phyloP scores from a whole-genome alignment of 2,888 invertebrate species.

The Eucriotettix oculatus region DNA sequence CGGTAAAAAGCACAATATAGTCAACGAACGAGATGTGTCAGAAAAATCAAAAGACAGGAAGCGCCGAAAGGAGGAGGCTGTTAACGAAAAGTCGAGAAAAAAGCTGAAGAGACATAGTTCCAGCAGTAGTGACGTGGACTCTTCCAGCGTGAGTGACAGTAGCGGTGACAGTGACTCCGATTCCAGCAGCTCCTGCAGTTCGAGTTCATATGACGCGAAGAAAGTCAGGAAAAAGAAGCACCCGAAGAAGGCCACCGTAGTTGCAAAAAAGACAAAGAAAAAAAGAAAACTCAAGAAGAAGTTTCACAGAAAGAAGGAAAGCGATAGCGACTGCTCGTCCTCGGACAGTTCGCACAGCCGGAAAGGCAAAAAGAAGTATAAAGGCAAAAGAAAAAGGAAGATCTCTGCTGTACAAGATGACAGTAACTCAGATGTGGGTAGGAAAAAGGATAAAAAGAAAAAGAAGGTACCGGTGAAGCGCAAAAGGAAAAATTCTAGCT shows the following conservation, averaged over 20 bases:
- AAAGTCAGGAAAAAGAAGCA: neutral
- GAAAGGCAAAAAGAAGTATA: too few species aligned
- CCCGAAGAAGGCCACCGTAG: neutral
- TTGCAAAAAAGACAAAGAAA: conserved; percentile 2
- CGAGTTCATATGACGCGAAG: neutral
- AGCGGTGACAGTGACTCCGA: conserved; percentile 9
- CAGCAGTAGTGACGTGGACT: conserved; percentile 9
- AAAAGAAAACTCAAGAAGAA: neutral
- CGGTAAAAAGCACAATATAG: conserved; percentile 8
- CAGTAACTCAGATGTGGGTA: too few species aligned
- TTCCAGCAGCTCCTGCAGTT: conserved; percentile 10
- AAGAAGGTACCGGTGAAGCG: too few species aligned
- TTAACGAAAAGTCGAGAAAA: conserved; percentile 17
- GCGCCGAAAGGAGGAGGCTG: conserved; percentile 11
- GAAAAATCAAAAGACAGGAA: conserved; percentile 2
- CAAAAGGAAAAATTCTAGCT: too few species aligned
- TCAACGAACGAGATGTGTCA: conserved; percentile 6
- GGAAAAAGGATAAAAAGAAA: too few species aligned
- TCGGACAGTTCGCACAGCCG: too few species aligned
- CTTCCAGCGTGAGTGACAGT: conserved; percentile 12
- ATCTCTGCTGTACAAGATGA: too few species aligned
- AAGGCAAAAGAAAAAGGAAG: too few species aligned
- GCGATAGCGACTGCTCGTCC: too few species aligned
- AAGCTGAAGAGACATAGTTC: conserved; percentile 15
- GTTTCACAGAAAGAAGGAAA: neutral